Evolutionary conservation across 2,113 vertebrate species (phyloP), one percentile per base, ranked within the genome.

Genomic region (Orcinus orca): DNA sequence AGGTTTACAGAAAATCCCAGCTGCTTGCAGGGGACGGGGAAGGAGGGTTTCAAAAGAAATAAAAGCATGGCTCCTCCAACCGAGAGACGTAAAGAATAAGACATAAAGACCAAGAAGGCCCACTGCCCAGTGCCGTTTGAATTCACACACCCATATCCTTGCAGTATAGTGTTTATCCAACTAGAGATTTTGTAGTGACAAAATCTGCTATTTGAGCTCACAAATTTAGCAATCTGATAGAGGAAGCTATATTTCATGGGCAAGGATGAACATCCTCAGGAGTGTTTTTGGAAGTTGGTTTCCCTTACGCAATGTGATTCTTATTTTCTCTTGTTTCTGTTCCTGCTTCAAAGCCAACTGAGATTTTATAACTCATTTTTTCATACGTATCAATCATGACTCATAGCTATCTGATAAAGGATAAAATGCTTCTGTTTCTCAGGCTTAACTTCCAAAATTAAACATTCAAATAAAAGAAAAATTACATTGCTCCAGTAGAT

Each of bases 371-470:
- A n/a, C 70, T 88, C 76, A 90, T 73, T 86, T 94, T 92, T 94
- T 77, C 95, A 90, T 60, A 79, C 8, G 20, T 44, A 90, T 36
- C 74, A 89, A 71, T 65, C 70, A 55, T 97, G 96, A 97, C 73
- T 97, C 96, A 93, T 6, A 80, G 84, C 79, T 95, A 50, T 97
- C 92, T 96, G 70, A 95, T 96, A 88, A 98, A 95, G 55, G 60
- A 90, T 92, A 93, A 97, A 96, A 92, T 62, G 38, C 44, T 97
- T 96, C 96, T 80, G 53, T 81, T 97, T 95, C 67, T 95, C 60
- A 87, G 70, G 20, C 92, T 96, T 73, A 70, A 60, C 67, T 97
- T 90, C 96, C 53, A 90, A 97, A 97, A 97, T 94, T 91, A 83
- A 97, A 91, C 50, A 90, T 95, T 71, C 38, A 93, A 89, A 74